Evolutionary conservation across 2,113 vertebrate species (phyloP).

Genomic region (Desmodus rotundus): DNA sequence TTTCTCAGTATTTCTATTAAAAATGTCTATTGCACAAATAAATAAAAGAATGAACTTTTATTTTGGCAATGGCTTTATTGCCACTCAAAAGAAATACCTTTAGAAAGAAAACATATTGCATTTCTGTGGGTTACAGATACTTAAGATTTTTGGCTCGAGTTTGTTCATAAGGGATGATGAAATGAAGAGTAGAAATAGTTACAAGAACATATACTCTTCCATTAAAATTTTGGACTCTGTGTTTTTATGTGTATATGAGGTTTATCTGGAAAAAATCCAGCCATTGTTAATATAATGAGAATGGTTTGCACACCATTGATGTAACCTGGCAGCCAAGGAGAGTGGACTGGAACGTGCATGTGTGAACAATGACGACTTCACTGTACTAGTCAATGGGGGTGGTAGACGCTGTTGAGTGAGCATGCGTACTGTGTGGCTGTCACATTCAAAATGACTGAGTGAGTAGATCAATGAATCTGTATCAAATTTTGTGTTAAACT

Average conservation of each 20-base stretch:
- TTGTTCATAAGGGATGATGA: not conserved
- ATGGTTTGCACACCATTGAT: too few relatives aligned
- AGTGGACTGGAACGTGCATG: too few relatives aligned
- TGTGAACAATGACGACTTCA: too few relatives aligned
- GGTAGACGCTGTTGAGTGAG: too few relatives aligned
- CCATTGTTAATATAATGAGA: too few relatives aligned
- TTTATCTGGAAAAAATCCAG: too few relatives aligned
- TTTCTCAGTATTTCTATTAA: slow-evolving; percentile 2
- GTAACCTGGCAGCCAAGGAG: too few relatives aligned
- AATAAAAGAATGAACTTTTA: not conserved
- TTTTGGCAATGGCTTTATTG: not conserved
- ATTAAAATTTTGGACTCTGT: not conserved
- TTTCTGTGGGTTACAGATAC: not conserved
- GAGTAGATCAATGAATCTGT: too few relatives aligned
- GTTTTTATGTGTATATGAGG: not conserved
- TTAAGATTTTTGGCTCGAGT: not conserved
- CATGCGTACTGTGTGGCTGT: too few relatives aligned
- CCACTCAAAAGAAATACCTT: not conserved
- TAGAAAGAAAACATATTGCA: not conserved
- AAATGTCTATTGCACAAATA: not conserved
- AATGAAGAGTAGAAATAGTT: not conserved
- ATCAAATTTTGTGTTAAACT: too few relatives aligned
- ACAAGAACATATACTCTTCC: not conserved
- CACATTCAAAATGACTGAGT: too few relatives aligned
- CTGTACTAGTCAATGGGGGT: too few relatives aligned